These are phyloP conservation scores for Panthera leo DNA, from an alignment of 2,113 vertebrate genomes.

Conservation along the genomic window DNA sequence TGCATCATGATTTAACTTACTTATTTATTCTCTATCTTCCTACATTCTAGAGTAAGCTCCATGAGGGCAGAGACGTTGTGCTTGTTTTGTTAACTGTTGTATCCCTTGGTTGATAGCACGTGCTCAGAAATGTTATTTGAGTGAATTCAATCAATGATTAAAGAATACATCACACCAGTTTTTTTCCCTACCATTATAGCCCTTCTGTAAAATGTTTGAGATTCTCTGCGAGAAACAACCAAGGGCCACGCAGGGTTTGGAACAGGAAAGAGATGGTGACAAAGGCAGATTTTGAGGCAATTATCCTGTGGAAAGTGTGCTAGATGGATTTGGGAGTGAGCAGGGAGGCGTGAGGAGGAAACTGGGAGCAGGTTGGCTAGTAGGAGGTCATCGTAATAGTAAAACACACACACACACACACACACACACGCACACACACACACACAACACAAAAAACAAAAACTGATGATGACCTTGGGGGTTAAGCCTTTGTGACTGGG, in stretches of 20 bases:
- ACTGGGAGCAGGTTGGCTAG: not conserved
- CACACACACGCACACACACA: too few relatives aligned
- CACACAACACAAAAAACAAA: not conserved
- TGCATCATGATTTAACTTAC: not conserved
- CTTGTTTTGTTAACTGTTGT: not conserved
- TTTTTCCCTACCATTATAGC: not conserved
- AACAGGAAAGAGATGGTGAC: not conserved
- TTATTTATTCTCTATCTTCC: not conserved
- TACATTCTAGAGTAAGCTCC: not conserved
- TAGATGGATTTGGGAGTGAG: not conserved
- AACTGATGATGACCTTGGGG: not conserved
- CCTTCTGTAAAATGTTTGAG: not conserved
- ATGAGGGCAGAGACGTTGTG: not conserved
- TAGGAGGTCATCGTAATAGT: not conserved
- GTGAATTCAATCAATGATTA: not conserved
- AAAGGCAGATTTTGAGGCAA: not conserved
- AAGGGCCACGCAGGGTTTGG: not conserved
- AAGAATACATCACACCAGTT: not conserved
- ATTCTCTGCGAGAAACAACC: not conserved
- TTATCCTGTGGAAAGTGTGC: not conserved
- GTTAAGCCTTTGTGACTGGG: not conserved
- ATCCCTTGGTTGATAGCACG: not conserved
- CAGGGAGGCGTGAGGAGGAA: not conserved
- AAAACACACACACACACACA: not conserved
- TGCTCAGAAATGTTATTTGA: not conserved